Conservation (phyloP, 2,113 vertebrate species). For the Melanostigma gelatinosum region DNA sequence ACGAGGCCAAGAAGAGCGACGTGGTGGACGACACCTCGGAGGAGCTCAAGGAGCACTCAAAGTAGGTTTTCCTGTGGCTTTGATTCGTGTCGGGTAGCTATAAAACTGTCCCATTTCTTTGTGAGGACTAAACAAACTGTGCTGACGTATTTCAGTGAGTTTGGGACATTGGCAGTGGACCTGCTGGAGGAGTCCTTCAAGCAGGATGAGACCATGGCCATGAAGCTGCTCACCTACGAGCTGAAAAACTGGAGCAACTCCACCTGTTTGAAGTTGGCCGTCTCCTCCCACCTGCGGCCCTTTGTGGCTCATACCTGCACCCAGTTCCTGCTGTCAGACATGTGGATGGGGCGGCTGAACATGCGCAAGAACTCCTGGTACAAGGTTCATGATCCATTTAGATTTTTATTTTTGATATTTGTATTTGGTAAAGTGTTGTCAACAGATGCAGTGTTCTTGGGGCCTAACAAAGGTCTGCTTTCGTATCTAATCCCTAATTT, state of each 20-base stretch:
- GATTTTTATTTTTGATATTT: slow-evolving; percentile 54
- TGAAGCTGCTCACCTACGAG: slow-evolving; percentile 98
- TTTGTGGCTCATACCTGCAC: slow-evolving; percentile 99
- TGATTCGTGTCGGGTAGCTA: background rate
- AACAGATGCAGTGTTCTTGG: background rate
- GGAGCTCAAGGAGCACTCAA: slow-evolving; percentile 96
- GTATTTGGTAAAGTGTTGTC: background rate
- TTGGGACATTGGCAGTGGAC: slow-evolving; percentile 95
- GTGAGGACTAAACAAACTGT: background rate
- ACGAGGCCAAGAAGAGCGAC: slow-evolving; percentile 98
- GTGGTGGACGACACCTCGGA: slow-evolving; percentile 97
- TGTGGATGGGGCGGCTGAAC: slow-evolving; percentile 99
- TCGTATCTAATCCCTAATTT: background rate
- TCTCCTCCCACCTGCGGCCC: slow-evolving; percentile 93
- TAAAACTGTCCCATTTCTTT: background rate
- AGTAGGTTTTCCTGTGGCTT: slow-evolving; percentile 77
- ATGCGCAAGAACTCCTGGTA: slow-evolving; percentile 99
- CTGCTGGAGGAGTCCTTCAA: slow-evolving; percentile 96
- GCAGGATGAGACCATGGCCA: slow-evolving; percentile 98
- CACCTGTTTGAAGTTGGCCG: slow-evolving; percentile 96
- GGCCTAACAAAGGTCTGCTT: background rate
- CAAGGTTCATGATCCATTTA: slow-evolving; percentile 88
- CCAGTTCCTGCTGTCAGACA: slow-evolving; percentile 97
- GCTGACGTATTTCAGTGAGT: slow-evolving; percentile 86
- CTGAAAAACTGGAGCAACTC: slow-evolving; percentile 99